phyloP scores from a whole-genome alignment of 2,888 invertebrate genomes.

The Argynnis bischoffii region DNA sequence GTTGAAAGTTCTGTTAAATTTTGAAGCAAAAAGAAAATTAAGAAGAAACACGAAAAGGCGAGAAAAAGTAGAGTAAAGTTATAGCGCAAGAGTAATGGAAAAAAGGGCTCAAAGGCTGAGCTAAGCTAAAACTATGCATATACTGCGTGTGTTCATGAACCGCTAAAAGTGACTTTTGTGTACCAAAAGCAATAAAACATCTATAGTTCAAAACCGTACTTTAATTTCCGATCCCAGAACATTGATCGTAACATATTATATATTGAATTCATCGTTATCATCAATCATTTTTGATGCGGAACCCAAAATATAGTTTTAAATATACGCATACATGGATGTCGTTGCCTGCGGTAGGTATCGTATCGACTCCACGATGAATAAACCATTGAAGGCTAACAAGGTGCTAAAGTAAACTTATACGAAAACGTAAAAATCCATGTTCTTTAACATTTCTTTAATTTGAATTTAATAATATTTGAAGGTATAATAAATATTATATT shows the following conservation, averaged over 20 bases:
- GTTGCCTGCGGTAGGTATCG: conserved; percentile 67
- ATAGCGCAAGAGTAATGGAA: too few relatives aligned
- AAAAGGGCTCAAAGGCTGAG: too few relatives aligned
- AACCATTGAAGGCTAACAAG: conserved; percentile 71
- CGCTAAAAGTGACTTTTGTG: too few relatives aligned
- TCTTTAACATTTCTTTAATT: conserved; percentile 25
- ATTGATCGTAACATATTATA: background rate
- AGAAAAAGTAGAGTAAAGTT: too few relatives aligned
- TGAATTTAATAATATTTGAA: conserved; percentile 28
- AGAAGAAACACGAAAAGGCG: too few relatives aligned
- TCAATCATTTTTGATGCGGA: conserved; percentile 22
- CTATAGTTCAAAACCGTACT: too few relatives aligned
- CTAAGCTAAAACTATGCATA: too few relatives aligned
- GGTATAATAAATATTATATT: background rate
- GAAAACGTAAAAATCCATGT: conserved; percentile 65
- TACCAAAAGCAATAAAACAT: too few relatives aligned
- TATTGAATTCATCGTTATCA: conserved; percentile 7
- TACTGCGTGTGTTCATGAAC: too few relatives aligned
- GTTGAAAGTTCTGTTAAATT: too few relatives aligned
- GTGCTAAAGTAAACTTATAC: conserved; percentile 72
- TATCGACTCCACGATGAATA: conserved; percentile 46
- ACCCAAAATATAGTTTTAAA: conserved; percentile 22
- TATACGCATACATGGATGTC: conserved; percentile 23
- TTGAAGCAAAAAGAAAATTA: too few relatives aligned
- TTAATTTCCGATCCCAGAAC: too few relatives aligned